Evolutionary conservation across 2,113 vertebrate species (phyloP), one percentile per base, ranked within the genome.

Genomic region (Perca flavescens): DNA sequence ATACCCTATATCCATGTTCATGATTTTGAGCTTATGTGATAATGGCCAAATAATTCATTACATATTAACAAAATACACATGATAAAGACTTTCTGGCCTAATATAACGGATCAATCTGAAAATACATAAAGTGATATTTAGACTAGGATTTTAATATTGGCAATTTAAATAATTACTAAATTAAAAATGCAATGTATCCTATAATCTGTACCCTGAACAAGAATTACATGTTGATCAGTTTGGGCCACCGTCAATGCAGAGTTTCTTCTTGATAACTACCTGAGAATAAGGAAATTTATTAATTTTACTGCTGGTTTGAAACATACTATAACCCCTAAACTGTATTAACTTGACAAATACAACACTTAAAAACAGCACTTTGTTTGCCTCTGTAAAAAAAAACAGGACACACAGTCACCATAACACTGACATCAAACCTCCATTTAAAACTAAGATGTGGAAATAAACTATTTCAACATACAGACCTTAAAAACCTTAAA

Each of bases 331-430:
- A 76, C 14, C 36, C 57, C 61, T 36, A 74, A 31, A 47, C 28
- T 49, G 1, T 77, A 89, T 76, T 47, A 74, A 91, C 79, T 62
- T 11, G 49, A 66, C 60, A 56, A 66, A 79, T 60, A 31, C 28
- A 81, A 36, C 60, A 75, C 84, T 69, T 77, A 19, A 77, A 68
- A 77, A 68, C 36, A 70, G 63, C 73, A 77, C 72, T 61, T 71
- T 68, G 34, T 57, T 17, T 25, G 34, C 17, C 60, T 83, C 52
- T 43, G 25, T 46, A 46, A 17, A 76, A 54, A 74, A 64, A 34
- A 34, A 34, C 31, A 34, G 28, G 21, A 56, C 12, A 14, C 57
- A 73, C 11, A 58, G 56, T 28, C 12, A 28, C 31, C 8, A 2
- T 6, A 21, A 64, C 21, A 63, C 19, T 22, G 21, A 83, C 52